Evolutionary conservation across 2,888 invertebrate species (phyloP).

Genomic region (Euproctis similis): DNA sequence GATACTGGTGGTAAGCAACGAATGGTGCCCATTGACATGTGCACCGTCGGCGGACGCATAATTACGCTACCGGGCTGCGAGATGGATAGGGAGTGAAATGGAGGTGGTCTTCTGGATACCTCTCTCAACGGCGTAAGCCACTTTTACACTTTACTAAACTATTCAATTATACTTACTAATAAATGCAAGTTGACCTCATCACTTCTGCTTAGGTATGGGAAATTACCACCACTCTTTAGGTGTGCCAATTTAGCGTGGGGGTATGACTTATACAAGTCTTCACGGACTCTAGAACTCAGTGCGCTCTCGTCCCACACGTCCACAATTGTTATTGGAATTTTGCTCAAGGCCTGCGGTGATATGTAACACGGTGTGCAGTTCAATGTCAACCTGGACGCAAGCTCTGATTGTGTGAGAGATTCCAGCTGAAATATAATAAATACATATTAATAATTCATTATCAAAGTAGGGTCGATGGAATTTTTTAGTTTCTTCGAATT

Average conservation of each 20-base stretch:
- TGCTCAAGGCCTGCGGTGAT: constrained; percentile 81
- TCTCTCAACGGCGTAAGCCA: no score
- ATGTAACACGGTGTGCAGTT: constrained; percentile 89
- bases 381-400: constrained; percentile 90
- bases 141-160: no score
- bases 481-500: no score
- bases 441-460: no score
- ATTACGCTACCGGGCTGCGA: no score
- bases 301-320: constrained; percentile 94
- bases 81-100: no score
- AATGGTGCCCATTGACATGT: no score
- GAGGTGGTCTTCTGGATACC: no score
- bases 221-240: constrained; percentile 91
- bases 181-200: constrained; percentile 93
- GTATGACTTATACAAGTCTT: constrained; percentile 89
- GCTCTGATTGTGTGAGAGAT: constrained; percentile 85
- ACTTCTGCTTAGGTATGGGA: constrained; percentile 90
- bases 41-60: no score
- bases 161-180: constrained; percentile 80
- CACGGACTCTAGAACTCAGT: constrained; percentile 83
- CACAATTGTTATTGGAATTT: constrained; percentile 86
- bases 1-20: no score
- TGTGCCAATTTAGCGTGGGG: constrained; percentile 90
- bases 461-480: no score
- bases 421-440: constrained; percentile 78